These are phyloP conservation scores for Talpa occidentalis DNA, from an alignment of 2,113 vertebrate species.

Conservation along the genomic window DNA sequence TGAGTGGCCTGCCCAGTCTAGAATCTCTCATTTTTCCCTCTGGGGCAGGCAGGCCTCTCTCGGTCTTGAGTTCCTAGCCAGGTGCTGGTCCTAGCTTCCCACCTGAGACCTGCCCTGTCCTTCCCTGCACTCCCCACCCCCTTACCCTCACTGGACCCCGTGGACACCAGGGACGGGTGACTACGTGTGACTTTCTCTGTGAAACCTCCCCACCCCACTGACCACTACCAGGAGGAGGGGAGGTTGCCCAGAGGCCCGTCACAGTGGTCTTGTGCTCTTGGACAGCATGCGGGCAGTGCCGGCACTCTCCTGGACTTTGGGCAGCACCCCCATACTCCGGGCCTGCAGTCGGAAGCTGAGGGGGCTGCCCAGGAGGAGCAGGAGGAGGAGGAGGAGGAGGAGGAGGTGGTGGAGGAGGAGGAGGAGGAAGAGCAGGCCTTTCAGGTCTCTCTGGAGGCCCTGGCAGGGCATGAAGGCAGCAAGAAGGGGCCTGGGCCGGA, in stretches of 20 bases:
- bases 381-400: slow-evolving; percentile 80
- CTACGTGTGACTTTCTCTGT: neutral
- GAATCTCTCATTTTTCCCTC: neutral
- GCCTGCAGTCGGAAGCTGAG: slow-evolving; percentile 83
- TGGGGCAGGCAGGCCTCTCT: neutral
- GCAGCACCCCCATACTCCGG: slow-evolving; percentile 83
- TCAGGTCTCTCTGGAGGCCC: slow-evolving; percentile 85
- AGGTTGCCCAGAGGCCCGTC: neutral
- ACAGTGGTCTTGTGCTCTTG: slow-evolving; percentile 70
- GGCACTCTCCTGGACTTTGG: slow-evolving; percentile 89
- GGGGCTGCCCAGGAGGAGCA: slow-evolving; percentile 79
- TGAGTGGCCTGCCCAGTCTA: neutral
- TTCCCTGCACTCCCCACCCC: neutral
- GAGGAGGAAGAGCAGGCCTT: slow-evolving; percentile 82
- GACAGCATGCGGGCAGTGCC: slow-evolving; percentile 93
- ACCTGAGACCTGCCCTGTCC: neutral
- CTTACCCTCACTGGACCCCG: neutral
- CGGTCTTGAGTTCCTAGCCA: neutral
- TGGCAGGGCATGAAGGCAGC: slow-evolving; percentile 78
- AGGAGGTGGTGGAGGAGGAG: slow-evolving; percentile 66
- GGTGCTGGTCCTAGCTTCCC: neutral
- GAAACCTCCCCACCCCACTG: neutral
- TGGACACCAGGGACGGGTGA: neutral
- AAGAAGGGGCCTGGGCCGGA: slow-evolving; percentile 78
- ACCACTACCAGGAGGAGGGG: neutral